A percentile compares a stretch with the other conserved stretches of the same genome.
These are phyloP conservation scores for Drosophila merina DNA, from an alignment of 2,888 invertebrate species.

Conservation along the genomic window DNA sequence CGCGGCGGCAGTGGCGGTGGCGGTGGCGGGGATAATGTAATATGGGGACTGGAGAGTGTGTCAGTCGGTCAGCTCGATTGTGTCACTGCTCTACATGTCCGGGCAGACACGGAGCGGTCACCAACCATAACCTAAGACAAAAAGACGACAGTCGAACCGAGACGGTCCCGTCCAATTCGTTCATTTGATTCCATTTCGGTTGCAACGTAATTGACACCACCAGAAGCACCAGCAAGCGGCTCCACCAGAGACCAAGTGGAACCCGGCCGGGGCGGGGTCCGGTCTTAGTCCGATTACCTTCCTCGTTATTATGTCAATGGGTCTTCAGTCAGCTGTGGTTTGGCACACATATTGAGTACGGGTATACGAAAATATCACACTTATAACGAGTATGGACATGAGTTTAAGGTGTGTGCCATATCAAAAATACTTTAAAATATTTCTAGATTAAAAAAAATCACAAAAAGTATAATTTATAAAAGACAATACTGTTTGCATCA, in stretches of 20 bases:
- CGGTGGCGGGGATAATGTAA: background rate
- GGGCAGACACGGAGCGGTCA: conserved; percentile 35
- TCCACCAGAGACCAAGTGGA: conserved; percentile 18
- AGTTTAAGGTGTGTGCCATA: conserved; percentile 35
- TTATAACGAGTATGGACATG: conserved; percentile 14
- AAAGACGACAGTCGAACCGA: conserved; percentile 27
- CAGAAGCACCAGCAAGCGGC: background rate
- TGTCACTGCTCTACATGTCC: conserved; percentile 58
- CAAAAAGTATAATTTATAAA: too few relatives aligned
- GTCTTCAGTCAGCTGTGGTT: conserved; percentile 62
- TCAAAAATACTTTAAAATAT: background rate
- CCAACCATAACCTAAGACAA: conserved; percentile 70
- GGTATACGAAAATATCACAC: conserved; percentile 29
- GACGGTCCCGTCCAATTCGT: conserved; percentile 24
- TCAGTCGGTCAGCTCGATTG: conserved; percentile 71
- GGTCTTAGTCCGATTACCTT: conserved; percentile 78
- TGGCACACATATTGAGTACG: conserved; percentile 43
- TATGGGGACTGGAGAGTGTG: conserved; percentile 54
- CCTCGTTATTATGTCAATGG: conserved; percentile 83
- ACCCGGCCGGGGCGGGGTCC: conserved; percentile 20
- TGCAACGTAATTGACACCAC: conserved; percentile 69
- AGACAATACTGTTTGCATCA: too few relatives aligned
- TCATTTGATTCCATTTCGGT: conserved; percentile 62
- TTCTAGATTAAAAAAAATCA: too few relatives aligned
- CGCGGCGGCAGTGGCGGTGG: background rate